Base-by-base conservation (phyloP, 2,113 vertebrate species). In the Excalfactoria chinensis region DNA sequence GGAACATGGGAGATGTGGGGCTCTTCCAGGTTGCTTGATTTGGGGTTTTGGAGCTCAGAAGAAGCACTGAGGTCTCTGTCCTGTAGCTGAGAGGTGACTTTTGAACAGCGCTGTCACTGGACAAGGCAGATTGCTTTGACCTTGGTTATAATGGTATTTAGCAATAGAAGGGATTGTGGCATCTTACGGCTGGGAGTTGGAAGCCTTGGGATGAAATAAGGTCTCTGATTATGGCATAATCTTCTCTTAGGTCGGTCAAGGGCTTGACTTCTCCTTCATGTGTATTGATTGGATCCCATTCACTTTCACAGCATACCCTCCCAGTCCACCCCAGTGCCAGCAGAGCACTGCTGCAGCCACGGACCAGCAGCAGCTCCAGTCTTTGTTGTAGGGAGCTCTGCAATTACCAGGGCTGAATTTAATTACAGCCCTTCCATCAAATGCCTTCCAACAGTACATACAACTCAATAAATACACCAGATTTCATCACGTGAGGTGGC, bases 321-420 rank as follows among this genome's bases (percentile, higher is more conserved):
- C 67, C 74, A 71, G 49, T 79, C 84, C 35, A 5, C 30, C 55
- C 25, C 70, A 72, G 73, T 37, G 70, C 67, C 62, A 6, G 56
- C 35, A 74, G 40, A 62, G 37, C 11, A 56, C 20, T n/a, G 1
- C 63, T 90, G 49, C 58, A 78, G 66, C 86, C 70, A 4, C 13
- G 41, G 72, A 23, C 64, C 49, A 37, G 16, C 63, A 81, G 2
- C 83, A 67, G 1, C 43, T 68, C 58, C 87, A 67, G n/a, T 8
- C 51, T 73, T 20, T 21, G 3, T 15, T 89, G 68, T 0, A 71
- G 67, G 87, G 73, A 74, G 56, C 92, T 78, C 32, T 82, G 86
- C 86, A 90, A 82, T 87, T 91, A 84, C 5, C 60, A 67, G 83
- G 81, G 53, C 83, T 94, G 89, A 93, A 30, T 78, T 94, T 93